A percentile compares a stretch with the other conserved stretches of the same genome.
Evolutionary conservation across 2,113 vertebrate genomes (phyloP).

Genomic region (Fulmarus glacialis): DNA sequence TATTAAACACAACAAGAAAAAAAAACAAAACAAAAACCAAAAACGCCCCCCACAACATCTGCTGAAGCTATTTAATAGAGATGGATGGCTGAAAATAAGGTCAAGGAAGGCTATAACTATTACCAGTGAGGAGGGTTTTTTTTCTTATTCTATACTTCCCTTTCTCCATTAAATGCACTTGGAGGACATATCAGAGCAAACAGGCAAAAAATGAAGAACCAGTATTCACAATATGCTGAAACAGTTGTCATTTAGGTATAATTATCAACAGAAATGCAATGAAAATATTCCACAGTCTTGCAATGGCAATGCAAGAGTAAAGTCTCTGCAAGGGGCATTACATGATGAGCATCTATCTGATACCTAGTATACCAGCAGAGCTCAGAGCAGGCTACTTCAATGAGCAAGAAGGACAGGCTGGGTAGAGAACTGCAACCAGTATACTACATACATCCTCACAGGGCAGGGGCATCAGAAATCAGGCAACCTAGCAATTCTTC

Average conservation of each 20-base stretch:
- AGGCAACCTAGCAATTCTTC: background rate
- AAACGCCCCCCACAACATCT: background rate
- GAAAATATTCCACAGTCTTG: background rate
- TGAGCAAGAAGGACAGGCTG: background rate
- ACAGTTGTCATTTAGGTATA: background rate
- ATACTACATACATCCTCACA: background rate
- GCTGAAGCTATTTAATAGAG: background rate
- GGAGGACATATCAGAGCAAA: background rate
- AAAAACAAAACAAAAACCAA: background rate
- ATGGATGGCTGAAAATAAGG: background rate
- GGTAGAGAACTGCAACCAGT: background rate
- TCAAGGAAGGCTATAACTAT: background rate
- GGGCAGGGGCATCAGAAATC: background rate
- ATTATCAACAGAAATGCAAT: background rate
- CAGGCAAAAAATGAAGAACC: background rate
- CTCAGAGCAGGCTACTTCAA: background rate
- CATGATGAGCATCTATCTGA: background rate
- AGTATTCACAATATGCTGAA: background rate
- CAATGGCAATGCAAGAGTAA: background rate
- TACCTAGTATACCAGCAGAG: background rate
- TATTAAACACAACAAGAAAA: background rate
- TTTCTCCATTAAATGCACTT: background rate
- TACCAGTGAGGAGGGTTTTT: background rate
- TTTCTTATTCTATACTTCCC: background rate
- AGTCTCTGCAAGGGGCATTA: rapidly evolving